phyloP scores from a whole-genome alignment of 1,140 invertebrate species.

The Phymorhynchus buccinoides region DNA sequence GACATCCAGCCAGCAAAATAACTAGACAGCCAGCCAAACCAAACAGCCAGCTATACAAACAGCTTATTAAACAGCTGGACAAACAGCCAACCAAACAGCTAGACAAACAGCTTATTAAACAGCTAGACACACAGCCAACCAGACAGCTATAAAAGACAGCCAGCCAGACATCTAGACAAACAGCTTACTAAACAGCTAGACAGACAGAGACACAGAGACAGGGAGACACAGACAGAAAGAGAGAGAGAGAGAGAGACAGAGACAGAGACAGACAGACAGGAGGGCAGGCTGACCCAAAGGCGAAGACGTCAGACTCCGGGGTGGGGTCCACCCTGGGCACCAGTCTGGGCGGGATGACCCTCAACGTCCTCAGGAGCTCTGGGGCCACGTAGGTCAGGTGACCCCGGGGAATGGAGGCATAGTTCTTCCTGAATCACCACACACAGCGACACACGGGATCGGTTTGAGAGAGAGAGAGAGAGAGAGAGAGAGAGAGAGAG shows the following conservation, averaged over 20 bases:
- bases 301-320: slow-evolving; percentile 71
- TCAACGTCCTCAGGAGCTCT: slow-evolving; percentile 69
- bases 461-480: background rate
- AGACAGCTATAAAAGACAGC: too few relatives aligned
- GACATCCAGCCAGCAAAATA: background rate
- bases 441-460: background rate
- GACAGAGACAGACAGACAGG: background rate
- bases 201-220: background rate
- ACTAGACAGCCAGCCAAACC: too few relatives aligned
- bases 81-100: too few relatives aligned
- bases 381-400: slow-evolving; percentile 73
- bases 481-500: slow-evolving; percentile 17
- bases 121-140: background rate
- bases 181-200: background rate
- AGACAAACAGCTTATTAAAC: background rate
- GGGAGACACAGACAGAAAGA: background rate
- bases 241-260: background rate
- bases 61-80: too few relatives aligned
- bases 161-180: too few relatives aligned
- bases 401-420: slow-evolving; percentile 69
- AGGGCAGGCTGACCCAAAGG: slow-evolving; percentile 70
- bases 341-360: slow-evolving; percentile 65
- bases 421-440: slow-evolving; percentile 55
- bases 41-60: too few relatives aligned
- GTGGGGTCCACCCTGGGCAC: slow-evolving; percentile 54